These are phyloP conservation scores for Microplitis manilae DNA, from an alignment of 2,888 invertebrate genomes.

Conservation along the genomic window DNA sequence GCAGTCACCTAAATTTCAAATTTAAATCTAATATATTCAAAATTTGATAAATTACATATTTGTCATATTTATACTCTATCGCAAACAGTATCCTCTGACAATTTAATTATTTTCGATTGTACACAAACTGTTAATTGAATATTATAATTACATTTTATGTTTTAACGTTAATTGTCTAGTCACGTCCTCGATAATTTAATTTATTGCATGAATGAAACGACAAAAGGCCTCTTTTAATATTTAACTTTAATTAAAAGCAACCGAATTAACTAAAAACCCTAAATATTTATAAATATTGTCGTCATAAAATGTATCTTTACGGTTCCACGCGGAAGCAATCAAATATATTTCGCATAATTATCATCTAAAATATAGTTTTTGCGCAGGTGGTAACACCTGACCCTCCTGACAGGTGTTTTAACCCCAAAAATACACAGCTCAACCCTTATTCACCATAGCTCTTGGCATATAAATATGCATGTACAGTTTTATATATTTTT, in stretches of 20 bases:
- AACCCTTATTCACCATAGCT: not conserved
- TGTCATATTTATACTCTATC: not conserved
- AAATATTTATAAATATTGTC: not conserved
- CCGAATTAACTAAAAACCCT: too few relatives aligned
- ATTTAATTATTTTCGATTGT: not conserved
- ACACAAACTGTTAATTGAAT: not conserved
- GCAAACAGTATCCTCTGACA: not conserved
- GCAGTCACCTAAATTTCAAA: too few relatives aligned
- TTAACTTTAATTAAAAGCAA: too few relatives aligned
- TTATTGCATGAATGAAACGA: not conserved
- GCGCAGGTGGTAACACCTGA: slow-evolving; percentile 18
- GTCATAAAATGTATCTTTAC: not conserved
- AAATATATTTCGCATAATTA: slow-evolving; percentile 26
- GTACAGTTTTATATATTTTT: not conserved
- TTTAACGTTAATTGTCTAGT: not conserved
- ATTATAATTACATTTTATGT: not conserved
- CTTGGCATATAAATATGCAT: not conserved
- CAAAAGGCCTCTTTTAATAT: not conserved
- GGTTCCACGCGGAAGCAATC: not conserved
- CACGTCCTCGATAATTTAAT: not conserved
- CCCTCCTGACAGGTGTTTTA: slow-evolving; percentile 6
- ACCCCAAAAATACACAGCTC: not conserved
- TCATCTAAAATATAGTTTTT: not conserved
- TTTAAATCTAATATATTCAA: too few relatives aligned
- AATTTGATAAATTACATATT: too few relatives aligned